These are phyloP conservation scores for Trypoxylon attenuatum DNA, from an alignment of 2,888 invertebrate genomes.

Conservation along the genomic window DNA sequence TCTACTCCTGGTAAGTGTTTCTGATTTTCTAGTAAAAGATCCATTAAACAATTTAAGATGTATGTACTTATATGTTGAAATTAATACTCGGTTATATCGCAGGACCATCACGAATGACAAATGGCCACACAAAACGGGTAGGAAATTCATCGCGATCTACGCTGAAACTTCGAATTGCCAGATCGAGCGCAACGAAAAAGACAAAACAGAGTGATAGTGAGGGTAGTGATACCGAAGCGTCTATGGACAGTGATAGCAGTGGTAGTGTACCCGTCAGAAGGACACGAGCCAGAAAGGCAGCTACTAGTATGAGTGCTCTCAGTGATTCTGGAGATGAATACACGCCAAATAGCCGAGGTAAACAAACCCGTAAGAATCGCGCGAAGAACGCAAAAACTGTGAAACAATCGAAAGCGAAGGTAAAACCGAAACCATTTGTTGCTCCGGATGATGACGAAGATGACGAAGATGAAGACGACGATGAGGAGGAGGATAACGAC, in stretches of 20 bases:
- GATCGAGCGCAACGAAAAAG: conserved; percentile 47
- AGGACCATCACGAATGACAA: conserved; percentile 70
- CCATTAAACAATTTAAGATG: too few species aligned
- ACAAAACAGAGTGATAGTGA: conserved; percentile 60
- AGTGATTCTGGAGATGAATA: conserved; percentile 78
- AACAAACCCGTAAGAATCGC: conserved; percentile 64
- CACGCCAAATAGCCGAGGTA: conserved; percentile 74
- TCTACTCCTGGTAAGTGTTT: conserved; percentile 57
- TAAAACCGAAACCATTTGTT: conserved; percentile 45
- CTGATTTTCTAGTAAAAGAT: background rate
- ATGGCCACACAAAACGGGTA: conserved; percentile 63
- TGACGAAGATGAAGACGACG: conserved; percentile 47
- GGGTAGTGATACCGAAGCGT: conserved; percentile 63
- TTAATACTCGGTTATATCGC: too few species aligned
- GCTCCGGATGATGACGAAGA: conserved; percentile 57
- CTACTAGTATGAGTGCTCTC: conserved; percentile 63
- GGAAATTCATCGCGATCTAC: conserved; percentile 54
- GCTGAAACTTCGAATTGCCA: conserved; percentile 57
- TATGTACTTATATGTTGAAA: background rate
- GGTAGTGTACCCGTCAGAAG: conserved; percentile 59
- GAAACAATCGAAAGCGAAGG: conserved; percentile 55
- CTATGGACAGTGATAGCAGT: conserved; percentile 64
- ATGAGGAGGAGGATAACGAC: conserved; percentile 31
- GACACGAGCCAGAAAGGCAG: conserved; percentile 62
- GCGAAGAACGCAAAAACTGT: conserved; percentile 63